phyloP scores from a whole-genome alignment of 2,113 vertebrate species.

The Tragelaphus strepsiceros region DNA sequence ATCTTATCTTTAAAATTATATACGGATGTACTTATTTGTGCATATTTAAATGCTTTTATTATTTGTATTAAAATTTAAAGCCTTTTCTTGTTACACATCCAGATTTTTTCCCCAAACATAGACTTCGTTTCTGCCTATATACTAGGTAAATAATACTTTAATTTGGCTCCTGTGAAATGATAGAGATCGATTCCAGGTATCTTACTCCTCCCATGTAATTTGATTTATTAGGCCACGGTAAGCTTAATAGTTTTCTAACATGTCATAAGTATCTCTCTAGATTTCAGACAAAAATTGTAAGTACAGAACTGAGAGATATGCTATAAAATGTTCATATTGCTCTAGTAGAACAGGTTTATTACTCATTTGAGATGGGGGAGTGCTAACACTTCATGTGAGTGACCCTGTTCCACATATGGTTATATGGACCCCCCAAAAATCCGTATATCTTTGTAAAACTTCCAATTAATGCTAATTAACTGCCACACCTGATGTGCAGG shows the following conservation, averaged over 20 bases:
- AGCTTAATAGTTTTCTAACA: background rate
- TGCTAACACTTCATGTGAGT: background rate
- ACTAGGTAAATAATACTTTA: background rate
- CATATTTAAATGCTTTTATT: background rate
- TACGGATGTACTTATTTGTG: background rate
- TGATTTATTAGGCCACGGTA: background rate
- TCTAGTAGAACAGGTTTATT: background rate
- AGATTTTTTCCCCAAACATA: background rate
- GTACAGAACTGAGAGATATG: background rate
- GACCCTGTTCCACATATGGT: background rate
- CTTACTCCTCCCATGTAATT: background rate
- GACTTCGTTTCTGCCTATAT: background rate
- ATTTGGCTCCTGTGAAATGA: conserved; percentile 16
- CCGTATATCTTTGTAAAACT: background rate
- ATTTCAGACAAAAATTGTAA: background rate
- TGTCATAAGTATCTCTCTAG: background rate
- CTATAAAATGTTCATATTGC: background rate
- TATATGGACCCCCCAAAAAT: background rate
- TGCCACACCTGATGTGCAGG: background rate
- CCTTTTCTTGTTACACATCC: background rate
- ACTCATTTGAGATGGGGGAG: background rate
- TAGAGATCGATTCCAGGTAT: background rate
- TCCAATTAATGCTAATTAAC: background rate
- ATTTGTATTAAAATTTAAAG: conserved; percentile 6
- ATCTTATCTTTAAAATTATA: background rate